Percentiles rank a stretch among this genome's conserved stretches.
Evolutionary conservation across 2,113 vertebrate species (phyloP).

Genomic region (Dromaius novaehollandiae): DNA sequence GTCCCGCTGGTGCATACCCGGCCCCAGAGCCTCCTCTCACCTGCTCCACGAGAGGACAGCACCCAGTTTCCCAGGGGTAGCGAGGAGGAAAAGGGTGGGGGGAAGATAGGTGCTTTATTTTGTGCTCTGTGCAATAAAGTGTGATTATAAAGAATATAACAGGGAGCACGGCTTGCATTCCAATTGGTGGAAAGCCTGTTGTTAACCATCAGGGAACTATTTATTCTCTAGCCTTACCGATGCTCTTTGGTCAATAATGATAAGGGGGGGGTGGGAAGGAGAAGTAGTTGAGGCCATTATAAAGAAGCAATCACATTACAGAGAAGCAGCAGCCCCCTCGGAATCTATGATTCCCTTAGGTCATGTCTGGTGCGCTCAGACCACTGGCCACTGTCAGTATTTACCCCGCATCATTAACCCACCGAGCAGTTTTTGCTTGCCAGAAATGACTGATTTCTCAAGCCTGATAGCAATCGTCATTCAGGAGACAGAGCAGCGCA

Average conservation of each 20-base stretch:
- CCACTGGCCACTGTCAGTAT: conserved; percentile 53
- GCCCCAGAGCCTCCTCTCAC: neutral
- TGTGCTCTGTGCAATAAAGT: conserved; percentile 47
- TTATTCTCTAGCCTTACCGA: conserved; percentile 60
- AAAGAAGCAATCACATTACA: conserved; percentile 62
- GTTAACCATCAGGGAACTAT: conserved; percentile 70
- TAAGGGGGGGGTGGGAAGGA: neutral
- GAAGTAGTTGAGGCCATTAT: conserved; percentile 61
- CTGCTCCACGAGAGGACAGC: neutral
- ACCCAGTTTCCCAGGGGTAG: neutral
- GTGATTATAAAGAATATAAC: conserved; percentile 60
- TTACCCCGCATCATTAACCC: conserved; percentile 68
- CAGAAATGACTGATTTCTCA: conserved; percentile 50
- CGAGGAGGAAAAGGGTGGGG: neutral
- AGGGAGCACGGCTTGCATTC: conserved; percentile 56
- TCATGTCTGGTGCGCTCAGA: conserved; percentile 50
- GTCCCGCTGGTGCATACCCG: neutral
- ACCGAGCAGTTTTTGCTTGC: conserved; percentile 20
- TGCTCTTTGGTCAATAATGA: conserved; percentile 70
- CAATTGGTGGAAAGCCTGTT: conserved; percentile 51
- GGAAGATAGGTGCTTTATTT: conserved; percentile 15
- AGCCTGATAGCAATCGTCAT: conserved; percentile 35
- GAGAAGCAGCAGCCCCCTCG: conserved; percentile 31
- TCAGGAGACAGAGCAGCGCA: neutral
- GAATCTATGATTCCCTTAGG: conserved; percentile 58